A percentile compares a stretch with the other conserved stretches of the same genome.
These are phyloP conservation scores for Lasioglossum villosulum DNA, from an alignment of 2,888 invertebrate species.

Conservation along the genomic window DNA sequence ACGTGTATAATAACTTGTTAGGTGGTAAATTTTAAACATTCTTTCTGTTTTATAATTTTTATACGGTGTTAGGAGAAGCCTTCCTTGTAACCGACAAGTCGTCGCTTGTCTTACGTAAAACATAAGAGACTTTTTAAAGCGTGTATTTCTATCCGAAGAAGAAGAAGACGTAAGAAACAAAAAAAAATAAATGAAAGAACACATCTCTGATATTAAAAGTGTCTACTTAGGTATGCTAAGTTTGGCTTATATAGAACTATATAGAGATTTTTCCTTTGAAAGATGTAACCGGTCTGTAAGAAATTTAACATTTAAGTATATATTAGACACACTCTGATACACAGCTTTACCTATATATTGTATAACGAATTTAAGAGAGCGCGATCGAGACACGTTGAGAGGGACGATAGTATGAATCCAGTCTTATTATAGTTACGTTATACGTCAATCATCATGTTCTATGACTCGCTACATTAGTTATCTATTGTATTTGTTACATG, in stretches of 20 bases:
- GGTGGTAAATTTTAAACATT: constrained; percentile 76
- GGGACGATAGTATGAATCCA: constrained; percentile 62
- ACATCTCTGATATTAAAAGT: constrained; percentile 69
- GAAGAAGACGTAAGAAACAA: not conserved
- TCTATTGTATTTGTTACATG: constrained; percentile 80
- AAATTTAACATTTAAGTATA: constrained; percentile 68
- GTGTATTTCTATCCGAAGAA: constrained; percentile 70
- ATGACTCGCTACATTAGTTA: constrained; percentile 79
- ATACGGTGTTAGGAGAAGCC: constrained; percentile 75
- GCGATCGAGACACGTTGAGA: constrained; percentile 49
- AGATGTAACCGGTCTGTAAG: constrained; percentile 70
- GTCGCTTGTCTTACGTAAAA: constrained; percentile 68
- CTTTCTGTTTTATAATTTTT: constrained; percentile 81
- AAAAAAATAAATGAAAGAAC: constrained; percentile 45
- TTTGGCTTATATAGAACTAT: constrained; percentile 76
- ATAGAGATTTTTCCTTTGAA: constrained; percentile 70
- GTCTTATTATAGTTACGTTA: constrained; percentile 73
- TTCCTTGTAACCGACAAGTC: constrained; percentile 68
- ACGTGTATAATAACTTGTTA: constrained; percentile 77
- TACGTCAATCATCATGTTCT: constrained; percentile 76
- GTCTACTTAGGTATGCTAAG: constrained; percentile 74
- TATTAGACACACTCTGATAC: constrained; percentile 61
- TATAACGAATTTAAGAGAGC: constrained; percentile 65
- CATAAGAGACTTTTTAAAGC: constrained; percentile 70
- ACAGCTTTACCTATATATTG: constrained; percentile 68